phyloP scores from a whole-genome alignment of 2,888 invertebrate genomes.

The Heterodera filipjevi region DNA sequence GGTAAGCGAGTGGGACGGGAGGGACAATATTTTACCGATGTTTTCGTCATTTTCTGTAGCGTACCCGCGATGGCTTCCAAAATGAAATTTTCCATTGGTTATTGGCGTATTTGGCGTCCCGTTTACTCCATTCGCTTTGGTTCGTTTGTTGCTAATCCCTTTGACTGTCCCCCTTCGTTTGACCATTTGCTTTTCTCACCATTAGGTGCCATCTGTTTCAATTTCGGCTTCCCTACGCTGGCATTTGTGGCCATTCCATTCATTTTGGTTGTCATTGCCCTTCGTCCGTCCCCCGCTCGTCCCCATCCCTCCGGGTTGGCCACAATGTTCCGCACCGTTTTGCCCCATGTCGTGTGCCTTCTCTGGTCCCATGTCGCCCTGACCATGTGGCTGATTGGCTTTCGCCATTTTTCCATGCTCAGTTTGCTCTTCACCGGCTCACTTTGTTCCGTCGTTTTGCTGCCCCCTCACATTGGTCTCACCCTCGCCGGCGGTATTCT shows the following conservation, averaged over 20 bases:
- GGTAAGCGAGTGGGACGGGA: slow-evolving; percentile 40
- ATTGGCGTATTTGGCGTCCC: slow-evolving; percentile 51
- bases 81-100: slow-evolving; percentile 44
- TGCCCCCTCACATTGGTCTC: slow-evolving; percentile 42
- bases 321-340: slow-evolving; percentile 41
- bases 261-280: slow-evolving; percentile 49
- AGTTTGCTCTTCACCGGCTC: slow-evolving; percentile 47
- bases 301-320: background rate
- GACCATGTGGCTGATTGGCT: slow-evolving; percentile 52
- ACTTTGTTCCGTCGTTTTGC: slow-evolving; percentile 45
- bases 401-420: slow-evolving; percentile 42
- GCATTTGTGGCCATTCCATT: slow-evolving; percentile 49
- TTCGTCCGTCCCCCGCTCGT: slow-evolving; percentile 2
- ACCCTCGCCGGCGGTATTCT: slow-evolving; percentile 41
- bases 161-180: background rate
- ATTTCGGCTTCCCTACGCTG: slow-evolving; percentile 47
- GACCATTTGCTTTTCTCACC: background rate
- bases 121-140: slow-evolving; percentile 46
- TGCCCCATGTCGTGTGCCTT: slow-evolving; percentile 54
- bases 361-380: slow-evolving; percentile 53
- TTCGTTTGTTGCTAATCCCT: too few relatives aligned
- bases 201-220: slow-evolving; percentile 44
- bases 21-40: background rate
- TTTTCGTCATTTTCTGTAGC: slow-evolving; percentile 35
- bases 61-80: slow-evolving; percentile 46